Conservation (phyloP, 2,797 vertebrate genomes). For the Cuniculus paca region DNA sequence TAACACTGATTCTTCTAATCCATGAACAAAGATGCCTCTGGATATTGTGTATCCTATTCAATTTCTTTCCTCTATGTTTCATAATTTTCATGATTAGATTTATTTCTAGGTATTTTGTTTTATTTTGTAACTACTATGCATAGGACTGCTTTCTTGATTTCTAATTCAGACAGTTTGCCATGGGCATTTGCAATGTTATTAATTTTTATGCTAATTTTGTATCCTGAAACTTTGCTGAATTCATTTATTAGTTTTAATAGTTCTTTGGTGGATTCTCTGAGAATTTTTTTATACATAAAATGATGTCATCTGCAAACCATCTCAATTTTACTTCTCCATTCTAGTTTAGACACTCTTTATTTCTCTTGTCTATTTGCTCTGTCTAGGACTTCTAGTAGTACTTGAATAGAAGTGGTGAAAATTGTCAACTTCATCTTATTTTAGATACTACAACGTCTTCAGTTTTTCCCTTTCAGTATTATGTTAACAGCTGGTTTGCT, state of each 20-base stretch:
- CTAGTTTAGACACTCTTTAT: background rate
- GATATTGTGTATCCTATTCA: no score
- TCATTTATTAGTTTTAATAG: background rate
- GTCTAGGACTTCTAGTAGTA: background rate
- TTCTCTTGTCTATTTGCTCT: background rate
- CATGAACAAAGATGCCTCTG: no score
- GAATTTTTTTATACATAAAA: background rate
- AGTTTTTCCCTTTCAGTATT: background rate
- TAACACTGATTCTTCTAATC: no score
- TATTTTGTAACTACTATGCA: no score
- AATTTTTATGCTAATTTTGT: background rate
- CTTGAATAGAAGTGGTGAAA: background rate
- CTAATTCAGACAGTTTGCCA: background rate
- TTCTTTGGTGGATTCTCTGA: background rate
- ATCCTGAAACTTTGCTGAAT: background rate
- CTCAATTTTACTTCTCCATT: background rate
- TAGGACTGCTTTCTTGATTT: no score
- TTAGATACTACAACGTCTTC: background rate
- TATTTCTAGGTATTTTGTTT: no score
- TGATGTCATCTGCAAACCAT: background rate
- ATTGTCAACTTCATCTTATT: background rate
- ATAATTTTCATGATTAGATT: no score
- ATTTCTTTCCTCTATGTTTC: no score
- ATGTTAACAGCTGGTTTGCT: background rate
- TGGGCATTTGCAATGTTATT: no score